These are phyloP conservation scores for Piaya cayana DNA, from an alignment of 2,113 vertebrate species.

Conservation along the genomic window DNA sequence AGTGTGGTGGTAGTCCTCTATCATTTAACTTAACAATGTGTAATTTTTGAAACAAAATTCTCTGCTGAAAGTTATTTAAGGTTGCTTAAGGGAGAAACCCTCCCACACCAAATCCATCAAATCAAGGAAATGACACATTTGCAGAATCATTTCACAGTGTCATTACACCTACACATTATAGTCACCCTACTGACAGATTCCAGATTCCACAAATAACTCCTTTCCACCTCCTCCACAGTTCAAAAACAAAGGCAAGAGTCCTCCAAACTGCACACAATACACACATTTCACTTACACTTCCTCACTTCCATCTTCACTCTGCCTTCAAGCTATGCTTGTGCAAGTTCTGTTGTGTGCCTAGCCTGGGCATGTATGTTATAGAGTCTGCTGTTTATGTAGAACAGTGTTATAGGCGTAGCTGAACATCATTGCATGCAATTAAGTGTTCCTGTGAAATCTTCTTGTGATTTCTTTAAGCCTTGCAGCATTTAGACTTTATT, in stretches of 20 bases:
- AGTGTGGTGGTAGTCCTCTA: not conserved
- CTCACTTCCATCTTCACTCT: not conserved
- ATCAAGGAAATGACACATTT: constrained; percentile 3
- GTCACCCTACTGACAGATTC: not conserved
- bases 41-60: not conserved
- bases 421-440: not conserved
- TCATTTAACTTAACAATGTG: not conserved
- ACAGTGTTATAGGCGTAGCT: not conserved
- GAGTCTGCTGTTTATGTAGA: not conserved
- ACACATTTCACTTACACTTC: not conserved
- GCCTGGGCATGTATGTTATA: not conserved
- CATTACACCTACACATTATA: not conserved
- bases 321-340: not conserved
- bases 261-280: not conserved
- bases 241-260: not conserved
- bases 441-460: not conserved
- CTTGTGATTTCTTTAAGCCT: not conserved
- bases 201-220: not conserved
- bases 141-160: not conserved
- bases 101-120: not conserved
- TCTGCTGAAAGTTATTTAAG: constrained; percentile 4
- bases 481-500: not conserved
- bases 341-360: not conserved
- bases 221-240: not conserved
- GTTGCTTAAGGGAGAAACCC: not conserved